Evolutionary conservation across 2,797 vertebrate species (phyloP), one percentile per base, ranked within the genome.

Genomic region (Halcyon smyrnensis): DNA sequence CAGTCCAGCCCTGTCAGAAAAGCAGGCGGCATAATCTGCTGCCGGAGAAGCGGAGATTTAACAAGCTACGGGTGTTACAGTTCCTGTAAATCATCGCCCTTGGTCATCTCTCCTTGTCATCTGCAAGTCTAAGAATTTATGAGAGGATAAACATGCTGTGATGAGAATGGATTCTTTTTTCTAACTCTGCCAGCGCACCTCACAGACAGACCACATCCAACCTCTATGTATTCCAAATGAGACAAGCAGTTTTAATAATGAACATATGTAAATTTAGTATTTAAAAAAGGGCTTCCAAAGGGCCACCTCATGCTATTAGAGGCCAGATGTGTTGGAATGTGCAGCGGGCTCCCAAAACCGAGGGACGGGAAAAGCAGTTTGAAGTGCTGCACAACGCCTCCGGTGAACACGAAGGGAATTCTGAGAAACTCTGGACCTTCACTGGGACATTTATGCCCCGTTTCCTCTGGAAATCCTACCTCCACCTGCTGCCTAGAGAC

Each of bases 31-130:
- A 59, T 57, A 76, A 81, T 65, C 77, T 9, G 3, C 70, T 87
- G 74, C 59, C 79, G 85, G 41, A 71, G 76, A 87, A 91, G 64
- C 39, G 62, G 74, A 87, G 87, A 69, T 86, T 75, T 93, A 53
- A 71, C 36, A 73, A 83, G 64, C 39, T 83, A 12, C 3, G 67
- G 36, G 51, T 69, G 54, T 69, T 67, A 82, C 11, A 57, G 60
- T 28, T 76, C 77, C 68, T 84, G 60, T 75, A 93, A 91, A 83
- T 81, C 68, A 94, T 65, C 30, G 19, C 19, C 87, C 79, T 71
- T 81, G 62, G 76, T 76, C 89, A 86, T 69, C 54, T 71, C 59
- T 85, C 90, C 70, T 77, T 77, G 56, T 80, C 60, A 84, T 18
- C 83, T 75, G 2, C 24, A 48, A 84, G 57, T 70, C 89, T 78